Evolutionary conservation across 1,140 invertebrate genomes (phyloP), one percentile per base, ranked within the genome.

Genomic region (Thaumatotibia leucotreta): DNA sequence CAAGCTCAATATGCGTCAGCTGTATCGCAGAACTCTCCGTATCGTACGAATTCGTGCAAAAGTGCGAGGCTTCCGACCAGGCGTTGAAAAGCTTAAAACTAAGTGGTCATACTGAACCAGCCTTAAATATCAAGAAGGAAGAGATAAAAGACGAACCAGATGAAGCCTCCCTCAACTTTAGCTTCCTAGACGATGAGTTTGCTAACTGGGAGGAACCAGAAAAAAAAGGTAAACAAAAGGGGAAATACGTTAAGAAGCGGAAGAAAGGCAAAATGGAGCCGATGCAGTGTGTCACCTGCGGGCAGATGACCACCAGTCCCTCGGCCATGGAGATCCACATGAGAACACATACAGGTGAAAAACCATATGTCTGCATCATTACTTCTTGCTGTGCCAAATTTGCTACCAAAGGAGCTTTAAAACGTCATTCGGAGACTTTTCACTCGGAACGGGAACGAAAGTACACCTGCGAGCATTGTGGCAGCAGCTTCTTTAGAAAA

Each of bases 281-380:
- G 2, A 69, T 81, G 22, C 75, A 80, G 49, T 88, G 85, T 74
- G 73, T 78, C 20, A 69, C 82, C 9, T 88, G 86, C 76, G 83
- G 84, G 0, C 70, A 77, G 5, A 66, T 84, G 64, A 75, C 75
- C 0, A 65, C 65, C 0, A 82, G 84, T 58, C 80, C 69, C 1
- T 91, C 88, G 0, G 86, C 93, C 2, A 80, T 97, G 49, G 94
- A 96, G 6, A 96, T 95, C 69, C 96, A 97, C 72, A 93, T 96
- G 86, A 82, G 96, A 20, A 95, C 94, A 1, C 96, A 97, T 70
- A 96, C 95, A 8, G 95, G 96, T 1, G 95, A 96, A 70, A 93
- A 95, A 73, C 95, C 95, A 2, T 96, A 95, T 79, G 92, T 94
- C 22, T 97, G 96, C 79, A 94, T 6, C 27, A 29, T 2, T 45